Percentiles rank a stretch among this genome's conserved stretches.
Evolutionary conservation across 2,888 invertebrate genomes (phyloP).

Genomic region (Fragum sueziense): DNA sequence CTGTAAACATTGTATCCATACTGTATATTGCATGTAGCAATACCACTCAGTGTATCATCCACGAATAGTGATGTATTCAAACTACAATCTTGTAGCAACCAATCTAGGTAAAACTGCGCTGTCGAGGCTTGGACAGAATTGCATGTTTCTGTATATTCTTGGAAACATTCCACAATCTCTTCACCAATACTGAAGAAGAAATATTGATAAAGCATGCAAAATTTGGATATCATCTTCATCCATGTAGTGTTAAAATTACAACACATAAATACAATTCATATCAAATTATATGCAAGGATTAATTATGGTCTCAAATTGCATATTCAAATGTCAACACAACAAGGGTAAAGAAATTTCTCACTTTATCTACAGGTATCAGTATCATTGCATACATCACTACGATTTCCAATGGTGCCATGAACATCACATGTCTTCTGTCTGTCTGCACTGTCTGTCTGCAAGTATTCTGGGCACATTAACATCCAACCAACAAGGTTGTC

Average conservation of each 20-base stretch:
- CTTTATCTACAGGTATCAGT: slow-evolving; percentile 25
- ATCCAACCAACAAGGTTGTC: slow-evolving; percentile 32
- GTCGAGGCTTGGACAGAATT: slow-evolving; percentile 31
- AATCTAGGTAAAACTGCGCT: slow-evolving; percentile 48
- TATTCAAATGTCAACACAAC: too few relatives aligned
- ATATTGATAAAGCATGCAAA: too few relatives aligned
- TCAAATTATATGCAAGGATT: too few relatives aligned
- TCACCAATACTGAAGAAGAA: slow-evolving; percentile 34
- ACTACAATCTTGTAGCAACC: slow-evolving; percentile 41
- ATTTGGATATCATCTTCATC: too few relatives aligned
- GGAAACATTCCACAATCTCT: slow-evolving; percentile 34
- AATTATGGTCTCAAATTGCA: too few relatives aligned
- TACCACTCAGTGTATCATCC: slow-evolving; percentile 32
- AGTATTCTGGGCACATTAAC: too few relatives aligned
- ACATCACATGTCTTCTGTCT: slow-evolving; percentile 28
- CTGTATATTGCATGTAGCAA: slow-evolving; percentile 32
- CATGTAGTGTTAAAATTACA: too few relatives aligned
- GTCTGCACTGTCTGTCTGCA: slow-evolving; percentile 13
- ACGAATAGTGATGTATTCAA: slow-evolving; percentile 26
- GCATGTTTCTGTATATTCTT: slow-evolving; percentile 26
- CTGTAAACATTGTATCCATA: slow-evolving; percentile 43
- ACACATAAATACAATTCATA: too few relatives aligned
- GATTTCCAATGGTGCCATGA: background rate
- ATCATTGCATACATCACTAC: slow-evolving; percentile 9
- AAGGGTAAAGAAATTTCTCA: too few relatives aligned